These are phyloP conservation scores for Aromia moschata DNA, from an alignment of 2,888 invertebrate species.

Conservation along the genomic window DNA sequence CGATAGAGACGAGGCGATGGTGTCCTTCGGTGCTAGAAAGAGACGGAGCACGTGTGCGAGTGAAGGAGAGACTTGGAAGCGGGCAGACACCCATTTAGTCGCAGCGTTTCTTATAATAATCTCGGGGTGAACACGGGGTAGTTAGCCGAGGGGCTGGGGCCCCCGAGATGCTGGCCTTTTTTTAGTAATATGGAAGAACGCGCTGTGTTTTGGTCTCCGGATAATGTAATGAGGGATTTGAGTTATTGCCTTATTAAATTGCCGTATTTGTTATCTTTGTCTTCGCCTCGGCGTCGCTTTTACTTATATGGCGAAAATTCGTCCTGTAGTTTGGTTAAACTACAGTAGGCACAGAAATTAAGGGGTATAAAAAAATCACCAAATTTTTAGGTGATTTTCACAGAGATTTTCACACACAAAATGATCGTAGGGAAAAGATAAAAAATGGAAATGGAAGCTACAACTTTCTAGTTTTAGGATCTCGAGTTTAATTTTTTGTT, in stretches of 20 bases:
- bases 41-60: conserved; percentile 32
- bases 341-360: not conserved
- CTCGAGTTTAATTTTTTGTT: too few relatives aligned
- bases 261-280: conserved; percentile 45
- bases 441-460: too few relatives aligned
- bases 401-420: too few relatives aligned
- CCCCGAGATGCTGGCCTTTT: conserved; percentile 49
- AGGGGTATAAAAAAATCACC: too few relatives aligned
- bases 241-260: conserved; percentile 59
- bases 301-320: conserved; percentile 27
- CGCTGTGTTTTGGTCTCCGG: conserved; percentile 55
- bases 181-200: conserved; percentile 55
- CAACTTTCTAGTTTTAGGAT: too few relatives aligned
- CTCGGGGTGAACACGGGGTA: conserved; percentile 55
- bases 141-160: conserved; percentile 46
- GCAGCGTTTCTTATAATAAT: conserved; percentile 62
- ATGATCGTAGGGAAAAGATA: too few relatives aligned
- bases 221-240: conserved; percentile 60
- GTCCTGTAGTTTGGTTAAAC: not conserved
- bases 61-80: conserved; percentile 45
- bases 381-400: too few relatives aligned
- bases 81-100: conserved; percentile 60
- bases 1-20: conserved; percentile 31
- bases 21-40: not conserved
- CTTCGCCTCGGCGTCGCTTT: conserved; percentile 28